These are phyloP conservation scores for Neosalanx taihuensis DNA, from an alignment of 2,797 vertebrate genomes.

Conservation along the genomic window DNA sequence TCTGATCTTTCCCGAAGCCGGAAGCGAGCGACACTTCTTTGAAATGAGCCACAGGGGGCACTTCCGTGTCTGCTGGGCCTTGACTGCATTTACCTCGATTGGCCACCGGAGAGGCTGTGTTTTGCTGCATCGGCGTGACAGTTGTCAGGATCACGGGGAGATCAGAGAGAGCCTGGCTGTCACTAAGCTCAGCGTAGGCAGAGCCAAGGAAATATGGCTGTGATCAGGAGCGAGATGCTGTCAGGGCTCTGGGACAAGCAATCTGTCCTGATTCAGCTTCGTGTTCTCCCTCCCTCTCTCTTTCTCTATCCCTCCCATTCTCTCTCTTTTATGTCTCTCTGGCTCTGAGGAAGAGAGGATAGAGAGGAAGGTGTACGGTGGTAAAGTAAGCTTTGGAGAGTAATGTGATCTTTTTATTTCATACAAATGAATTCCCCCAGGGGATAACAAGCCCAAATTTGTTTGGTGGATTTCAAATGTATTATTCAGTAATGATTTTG, in stretches of 20 bases:
- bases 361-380: not conserved
- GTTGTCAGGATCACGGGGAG: conserved; percentile 22
- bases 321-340: not conserved
- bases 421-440: too few relatives aligned
- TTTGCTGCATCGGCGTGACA: conserved; percentile 48
- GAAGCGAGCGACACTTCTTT: not conserved
- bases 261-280: conserved; percentile 34
- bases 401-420: too few relatives aligned
- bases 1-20: not conserved
- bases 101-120: conserved; percentile 32
- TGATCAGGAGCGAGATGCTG: conserved; percentile 41
- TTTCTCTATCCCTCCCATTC: not conserved
- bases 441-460: too few relatives aligned
- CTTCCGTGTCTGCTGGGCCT: conserved; percentile 13
- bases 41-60: conserved; percentile 14
- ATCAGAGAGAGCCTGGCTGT: conserved; percentile 30
- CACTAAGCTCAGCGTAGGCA: conserved; percentile 35
- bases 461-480: too few relatives aligned
- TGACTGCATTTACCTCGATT: conserved; percentile 34
- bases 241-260: conserved; percentile 38
- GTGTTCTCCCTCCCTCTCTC: not conserved
- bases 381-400: not conserved
- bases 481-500: too few relatives aligned
- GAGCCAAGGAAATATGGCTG: conserved; percentile 31
- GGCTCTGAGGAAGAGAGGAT: not conserved